These are phyloP conservation scores for Anoplopoma fimbria DNA, from an alignment of 2,113 vertebrate species.

Conservation along the genomic window DNA sequence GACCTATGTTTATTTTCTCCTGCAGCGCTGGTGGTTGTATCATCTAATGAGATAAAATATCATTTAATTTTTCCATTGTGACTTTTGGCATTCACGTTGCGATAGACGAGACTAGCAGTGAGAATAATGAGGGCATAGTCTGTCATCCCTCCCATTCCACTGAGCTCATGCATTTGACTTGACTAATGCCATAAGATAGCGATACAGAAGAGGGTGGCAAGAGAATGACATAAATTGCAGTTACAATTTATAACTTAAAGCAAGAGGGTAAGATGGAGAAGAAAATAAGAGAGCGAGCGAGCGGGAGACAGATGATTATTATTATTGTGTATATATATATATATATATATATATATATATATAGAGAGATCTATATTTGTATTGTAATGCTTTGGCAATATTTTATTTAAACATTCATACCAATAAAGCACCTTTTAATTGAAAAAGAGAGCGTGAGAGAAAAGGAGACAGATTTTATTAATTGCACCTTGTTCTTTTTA, in stretches of 20 bases:
- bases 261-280: constrained; percentile 1
- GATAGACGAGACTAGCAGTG: constrained; percentile 29
- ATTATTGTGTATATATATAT: no score
- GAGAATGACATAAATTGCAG: not conserved
- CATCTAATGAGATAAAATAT: constrained; percentile 24
- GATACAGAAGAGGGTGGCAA: not conserved
- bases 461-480: not conserved
- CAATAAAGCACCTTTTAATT: not conserved
- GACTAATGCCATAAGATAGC: constrained; percentile 6
- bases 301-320: not conserved
- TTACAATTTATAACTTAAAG: constrained; percentile 11
- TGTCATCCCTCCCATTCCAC: constrained; percentile 30
- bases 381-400: not conserved
- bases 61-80: constrained; percentile 25
- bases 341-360: no score
- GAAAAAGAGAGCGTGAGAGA: not conserved
- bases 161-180: constrained; percentile 24
- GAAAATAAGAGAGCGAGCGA: not conserved
- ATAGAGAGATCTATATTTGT: not conserved
- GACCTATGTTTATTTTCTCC: constrained; percentile 32
- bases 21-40: constrained; percentile 1
- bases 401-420: not conserved
- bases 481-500: not conserved
- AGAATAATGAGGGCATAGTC: constrained; percentile 34
- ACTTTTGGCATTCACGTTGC: constrained; percentile 37